phyloP scores from a whole-genome alignment of 1,140 invertebrate genomes.

The Drosophila mauritiana region DNA sequence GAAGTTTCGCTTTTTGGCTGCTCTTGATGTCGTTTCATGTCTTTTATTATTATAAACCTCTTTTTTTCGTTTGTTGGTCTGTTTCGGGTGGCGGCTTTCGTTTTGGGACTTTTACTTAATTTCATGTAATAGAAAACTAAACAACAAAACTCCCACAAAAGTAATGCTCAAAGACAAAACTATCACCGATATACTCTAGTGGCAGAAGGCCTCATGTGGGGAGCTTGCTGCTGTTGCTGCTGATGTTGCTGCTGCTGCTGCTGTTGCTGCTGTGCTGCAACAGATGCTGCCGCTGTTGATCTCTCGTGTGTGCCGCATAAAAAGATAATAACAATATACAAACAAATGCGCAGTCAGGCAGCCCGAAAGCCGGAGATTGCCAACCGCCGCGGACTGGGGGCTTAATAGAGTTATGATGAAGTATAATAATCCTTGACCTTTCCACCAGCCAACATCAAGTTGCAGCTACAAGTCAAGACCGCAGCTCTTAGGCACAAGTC shows the following conservation, averaged over 20 bases:
- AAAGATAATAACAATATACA: constrained; percentile 74
- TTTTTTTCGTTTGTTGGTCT: constrained; percentile 17
- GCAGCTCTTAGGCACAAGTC: constrained; percentile 57
- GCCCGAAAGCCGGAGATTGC: constrained; percentile 37
- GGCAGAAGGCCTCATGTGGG: constrained; percentile 17
- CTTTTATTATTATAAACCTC: constrained; percentile 16
- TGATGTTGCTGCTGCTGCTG: constrained; percentile 18
- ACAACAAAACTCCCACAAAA: constrained; percentile 63
- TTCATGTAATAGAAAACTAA: constrained; percentile 64
- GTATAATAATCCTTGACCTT: constrained; percentile 82
- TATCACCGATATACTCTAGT: constrained; percentile 52
- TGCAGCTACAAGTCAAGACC: constrained; percentile 30
- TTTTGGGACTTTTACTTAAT: constrained; percentile 77
- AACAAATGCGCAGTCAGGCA: constrained; percentile 65
- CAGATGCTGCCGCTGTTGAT: constrained; percentile 30
- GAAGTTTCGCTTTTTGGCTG: constrained; percentile 54
- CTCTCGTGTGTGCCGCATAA: constrained; percentile 63
- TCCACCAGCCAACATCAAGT: constrained; percentile 67
- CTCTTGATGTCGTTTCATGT: constrained; percentile 50
- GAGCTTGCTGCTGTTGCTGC: constrained; percentile 6
- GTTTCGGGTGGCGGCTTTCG: constrained; percentile 63
- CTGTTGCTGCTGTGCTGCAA: constrained; percentile 10
- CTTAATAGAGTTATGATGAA: constrained; percentile 80
- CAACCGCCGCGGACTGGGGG: constrained; percentile 46
- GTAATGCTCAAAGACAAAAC: constrained; percentile 55